A percentile compares a stretch with the other conserved stretches of the same genome.
Evolutionary conservation across 1,140 invertebrate species (phyloP).

Genomic region (Trachymyrmex septentrionalis): DNA sequence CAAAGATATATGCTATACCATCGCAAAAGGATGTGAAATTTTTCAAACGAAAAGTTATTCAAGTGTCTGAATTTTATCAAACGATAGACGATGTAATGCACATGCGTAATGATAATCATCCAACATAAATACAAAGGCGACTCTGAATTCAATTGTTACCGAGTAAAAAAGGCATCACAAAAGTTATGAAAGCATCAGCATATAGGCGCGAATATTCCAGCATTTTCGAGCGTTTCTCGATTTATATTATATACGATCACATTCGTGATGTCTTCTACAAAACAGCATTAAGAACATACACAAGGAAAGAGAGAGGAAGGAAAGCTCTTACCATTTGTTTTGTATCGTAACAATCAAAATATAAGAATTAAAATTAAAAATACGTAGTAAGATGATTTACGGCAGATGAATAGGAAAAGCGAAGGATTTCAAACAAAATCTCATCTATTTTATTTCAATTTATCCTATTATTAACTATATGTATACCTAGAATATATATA

Average conservation of each 20-base stretch:
- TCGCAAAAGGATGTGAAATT: background rate
- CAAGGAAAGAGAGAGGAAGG: conserved; percentile 11
- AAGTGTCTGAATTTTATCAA: conserved; percentile 20
- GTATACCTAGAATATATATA: too few species aligned
- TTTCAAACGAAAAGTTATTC: conserved; percentile 2
- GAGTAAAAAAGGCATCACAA: background rate
- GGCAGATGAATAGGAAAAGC: background rate
- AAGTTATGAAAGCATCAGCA: background rate
- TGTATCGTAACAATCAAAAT: conserved; percentile 23
- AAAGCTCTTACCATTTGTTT: conserved; percentile 9
- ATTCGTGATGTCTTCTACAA: background rate
- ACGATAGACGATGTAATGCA: background rate
- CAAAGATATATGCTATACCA: background rate
- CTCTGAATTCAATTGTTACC: conserved; percentile 16
- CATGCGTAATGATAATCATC: conserved; percentile 30
- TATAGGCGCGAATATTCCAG: background rate
- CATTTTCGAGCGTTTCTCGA: background rate
- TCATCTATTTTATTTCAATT: background rate
- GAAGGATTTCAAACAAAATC: background rate
- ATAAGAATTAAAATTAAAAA: background rate
- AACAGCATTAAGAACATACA: conserved; percentile 12
- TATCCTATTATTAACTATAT: background rate
- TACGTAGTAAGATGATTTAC: background rate
- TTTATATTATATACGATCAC: background rate
- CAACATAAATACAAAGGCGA: conserved; percentile 25